Evolutionary conservation across 1,140 invertebrate species (phyloP).

Genomic region (Pseudomyrmex sp.): DNA sequence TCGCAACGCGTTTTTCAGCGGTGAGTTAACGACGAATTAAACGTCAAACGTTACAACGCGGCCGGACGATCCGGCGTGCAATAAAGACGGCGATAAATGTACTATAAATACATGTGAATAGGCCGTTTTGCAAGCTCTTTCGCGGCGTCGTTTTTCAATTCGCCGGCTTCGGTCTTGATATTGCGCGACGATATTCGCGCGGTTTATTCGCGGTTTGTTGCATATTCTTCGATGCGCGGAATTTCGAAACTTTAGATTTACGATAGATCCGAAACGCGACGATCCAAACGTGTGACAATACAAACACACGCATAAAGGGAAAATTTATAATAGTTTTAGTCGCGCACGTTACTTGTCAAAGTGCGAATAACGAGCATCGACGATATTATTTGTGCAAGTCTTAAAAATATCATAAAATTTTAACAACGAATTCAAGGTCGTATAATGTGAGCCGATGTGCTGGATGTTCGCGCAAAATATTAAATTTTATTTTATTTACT

Average conservation of each 20-base stretch:
- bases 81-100: slow-evolving; percentile 50
- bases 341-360: not conserved
- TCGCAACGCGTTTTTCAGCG: slow-evolving; percentile 3
- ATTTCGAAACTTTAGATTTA: slow-evolving; percentile 32
- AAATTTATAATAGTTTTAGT: not conserved
- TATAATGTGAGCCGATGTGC: too few species aligned
- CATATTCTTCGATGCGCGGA: not conserved
- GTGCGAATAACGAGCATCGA: not conserved
- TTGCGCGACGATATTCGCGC: not conserved
- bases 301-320: not conserved
- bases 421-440: too few species aligned
- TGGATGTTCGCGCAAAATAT: too few species aligned
- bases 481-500: too few species aligned
- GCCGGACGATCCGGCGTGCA: slow-evolving; percentile 26
- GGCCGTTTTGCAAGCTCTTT: not conserved
- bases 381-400: too few species aligned
- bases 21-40: slow-evolving; percentile 44
- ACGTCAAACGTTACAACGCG: slow-evolving; percentile 22
- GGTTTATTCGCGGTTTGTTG: not conserved
- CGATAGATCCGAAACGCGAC: not conserved
- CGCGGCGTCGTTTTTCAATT: not conserved
- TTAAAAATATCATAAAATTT: too few species aligned
- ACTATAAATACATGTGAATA: slow-evolving; percentile 56
- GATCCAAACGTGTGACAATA: not conserved
- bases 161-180: not conserved